Evolutionary conservation across 1,140 invertebrate species (phyloP).

Genomic region (Drosophila pseudoobscura): DNA sequence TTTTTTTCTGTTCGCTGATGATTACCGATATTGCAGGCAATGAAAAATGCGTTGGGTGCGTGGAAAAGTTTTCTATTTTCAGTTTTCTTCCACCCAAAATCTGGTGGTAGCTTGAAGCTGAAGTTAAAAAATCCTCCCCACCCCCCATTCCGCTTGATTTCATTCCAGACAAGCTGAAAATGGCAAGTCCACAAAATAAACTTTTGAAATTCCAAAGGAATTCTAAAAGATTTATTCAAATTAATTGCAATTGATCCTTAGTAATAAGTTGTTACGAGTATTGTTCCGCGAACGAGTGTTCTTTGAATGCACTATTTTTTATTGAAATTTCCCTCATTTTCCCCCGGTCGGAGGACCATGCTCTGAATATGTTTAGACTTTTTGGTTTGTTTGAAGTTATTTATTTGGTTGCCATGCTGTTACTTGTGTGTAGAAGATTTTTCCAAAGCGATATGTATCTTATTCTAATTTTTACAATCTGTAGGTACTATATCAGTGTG

Average conservation of each 20-base stretch:
- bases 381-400: no score
- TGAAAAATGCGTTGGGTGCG: constrained; percentile 76
- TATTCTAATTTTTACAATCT: no score
- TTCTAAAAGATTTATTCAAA: constrained; percentile 7
- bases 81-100: constrained; percentile 36
- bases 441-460: no score
- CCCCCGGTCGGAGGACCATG: no score
- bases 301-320: no score
- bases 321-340: no score
- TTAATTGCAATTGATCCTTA: neutral
- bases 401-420: no score
- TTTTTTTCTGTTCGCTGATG: constrained; percentile 51
- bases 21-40: constrained; percentile 73
- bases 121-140: constrained; percentile 13
- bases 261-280: no score
- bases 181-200: constrained; percentile 1
- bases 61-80: constrained; percentile 66
- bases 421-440: no score
- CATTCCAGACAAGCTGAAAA: constrained; percentile 3
- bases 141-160: constrained; percentile 24
- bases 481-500: no score
- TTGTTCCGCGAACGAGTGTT: no score
- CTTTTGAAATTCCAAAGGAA: neutral
- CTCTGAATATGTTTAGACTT: no score
- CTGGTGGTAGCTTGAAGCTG: constrained; percentile 26